Conservation (phyloP, 1,140 invertebrate species). For the Danaus melanippus region DNA sequence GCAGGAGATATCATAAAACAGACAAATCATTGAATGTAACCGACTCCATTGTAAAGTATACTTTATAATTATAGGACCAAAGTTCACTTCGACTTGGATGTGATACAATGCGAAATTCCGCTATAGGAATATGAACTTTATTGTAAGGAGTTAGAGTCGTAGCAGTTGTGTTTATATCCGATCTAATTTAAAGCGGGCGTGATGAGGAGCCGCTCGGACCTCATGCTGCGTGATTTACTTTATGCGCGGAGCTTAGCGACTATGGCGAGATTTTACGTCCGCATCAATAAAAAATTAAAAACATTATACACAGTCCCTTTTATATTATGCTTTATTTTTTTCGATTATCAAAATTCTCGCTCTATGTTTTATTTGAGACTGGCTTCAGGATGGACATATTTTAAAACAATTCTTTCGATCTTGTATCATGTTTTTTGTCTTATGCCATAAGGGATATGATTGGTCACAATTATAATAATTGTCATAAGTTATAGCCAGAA, state of each 20-base stretch:
- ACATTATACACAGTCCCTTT: too few species aligned
- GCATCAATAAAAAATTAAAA: not conserved
- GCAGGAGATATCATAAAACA: conserved; percentile 31
- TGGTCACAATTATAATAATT: too few species aligned
- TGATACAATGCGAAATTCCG: conserved; percentile 2
- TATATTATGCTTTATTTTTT: too few species aligned
- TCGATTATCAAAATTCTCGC: too few species aligned
- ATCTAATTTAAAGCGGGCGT: conserved; percentile 53
- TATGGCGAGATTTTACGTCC: conserved; percentile 5
- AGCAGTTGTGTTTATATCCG: conserved; percentile 16
- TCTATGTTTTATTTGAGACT: too few species aligned
- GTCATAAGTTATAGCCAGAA: too few species aligned
- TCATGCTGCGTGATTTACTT: conserved; percentile 58
- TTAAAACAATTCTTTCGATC: too few species aligned
- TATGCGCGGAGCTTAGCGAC: conserved; percentile 5
- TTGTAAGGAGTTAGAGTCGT: conserved; percentile 2
- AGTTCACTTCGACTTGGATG: too few species aligned
- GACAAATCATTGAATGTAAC: conserved; percentile 39
- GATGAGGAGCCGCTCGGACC: conserved; percentile 34
- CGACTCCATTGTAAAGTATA: conserved; percentile 2
- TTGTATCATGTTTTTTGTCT: too few species aligned
- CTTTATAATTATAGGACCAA: too few species aligned
- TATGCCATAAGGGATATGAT: too few species aligned
- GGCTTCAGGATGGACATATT: too few species aligned
- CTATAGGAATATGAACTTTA: not conserved